Base-by-base conservation (phyloP, 2,888 invertebrate species). In the Phalera bucephala region DNA sequence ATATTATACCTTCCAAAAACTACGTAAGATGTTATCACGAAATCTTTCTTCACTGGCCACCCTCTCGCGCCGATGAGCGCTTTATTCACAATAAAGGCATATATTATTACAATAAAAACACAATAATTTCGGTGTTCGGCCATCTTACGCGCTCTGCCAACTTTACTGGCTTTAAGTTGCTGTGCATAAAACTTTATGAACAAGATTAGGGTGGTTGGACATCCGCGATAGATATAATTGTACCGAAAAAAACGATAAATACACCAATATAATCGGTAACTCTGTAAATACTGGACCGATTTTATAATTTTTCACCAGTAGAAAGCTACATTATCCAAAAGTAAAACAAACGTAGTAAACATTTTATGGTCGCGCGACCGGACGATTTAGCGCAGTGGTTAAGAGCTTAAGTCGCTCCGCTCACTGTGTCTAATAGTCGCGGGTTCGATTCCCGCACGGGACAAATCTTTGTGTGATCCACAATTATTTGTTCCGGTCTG, bases 61-160 rank as follows among this genome's bases (percentile, higher is more conserved):
- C 64, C 62, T 68, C 55, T 46, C 59, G 62, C 63, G 19, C 48
- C 58, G 65, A 67, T 71, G 67, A 66, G 49, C 70, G 60, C 61
- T 70, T 63, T 59, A 58, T 58, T 41, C 50, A 51, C 64, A 63
- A 67, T 64, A 62, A 70, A 68, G 60, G 60, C 57, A 63, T 64
- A 61, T 59, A 66, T 73, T 66, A 67, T 69, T 66, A 63, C 53
- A 70, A 70, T 72, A 76, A 71, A 74, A 72, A 61, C 55, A 54
- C 45, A 57, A 33, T 33, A 33, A 33, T 22, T 27, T 43, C 53
- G 50, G 57, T 55, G 53, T 58, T 61, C 41, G 45, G 56, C 46
- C 54, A 37, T 38, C 40, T 19, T 19, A 19, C 3, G 9, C 9
- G 27, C 14, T n/a, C 9, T 27, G 27, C 13, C 14, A 27, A 19